Conservation (phyloP, 2,113 vertebrate genomes). For the Mobula birostris region DNA sequence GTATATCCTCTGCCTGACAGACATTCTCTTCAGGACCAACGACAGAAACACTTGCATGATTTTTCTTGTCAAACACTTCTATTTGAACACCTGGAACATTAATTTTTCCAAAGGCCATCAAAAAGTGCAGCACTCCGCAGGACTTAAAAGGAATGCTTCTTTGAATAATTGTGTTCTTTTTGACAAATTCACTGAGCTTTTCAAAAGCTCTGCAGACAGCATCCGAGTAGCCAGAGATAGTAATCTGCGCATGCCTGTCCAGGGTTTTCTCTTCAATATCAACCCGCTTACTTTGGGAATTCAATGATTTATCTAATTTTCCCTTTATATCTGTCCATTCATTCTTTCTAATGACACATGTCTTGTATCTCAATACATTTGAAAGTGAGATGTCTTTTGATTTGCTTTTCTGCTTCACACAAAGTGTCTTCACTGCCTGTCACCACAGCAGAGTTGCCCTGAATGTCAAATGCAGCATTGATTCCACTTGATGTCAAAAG, state of each 20-base stretch:
- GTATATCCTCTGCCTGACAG: neutral
- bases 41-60: conserved; percentile 42
- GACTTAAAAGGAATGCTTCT: conserved; percentile 47
- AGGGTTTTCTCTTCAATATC: conserved; percentile 42
- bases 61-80: conserved; percentile 41
- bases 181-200: conserved; percentile 57
- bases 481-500: conserved; percentile 61
- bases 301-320: conserved; percentile 44
- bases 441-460: conserved; percentile 48
- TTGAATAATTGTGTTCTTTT: conserved; percentile 52
- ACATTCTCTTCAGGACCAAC: neutral
- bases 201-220: conserved; percentile 45
- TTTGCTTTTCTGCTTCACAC: conserved; percentile 56
- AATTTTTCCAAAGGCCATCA: conserved; percentile 47
- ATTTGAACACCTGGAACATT: conserved; percentile 48
- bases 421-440: conserved; percentile 51
- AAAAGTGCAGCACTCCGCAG: conserved; percentile 50
- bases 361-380: conserved; percentile 55
- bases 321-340: conserved; percentile 57
- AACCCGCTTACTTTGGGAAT: conserved; percentile 42
- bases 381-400: conserved; percentile 50
- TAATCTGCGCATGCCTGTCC: conserved; percentile 47
- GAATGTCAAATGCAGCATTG: conserved; percentile 56
- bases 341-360: conserved; percentile 44
- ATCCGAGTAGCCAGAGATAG: conserved; percentile 57